Conservation (phyloP, 2,888 invertebrate genomes). For the Eristalinus sepulchralis region DNA sequence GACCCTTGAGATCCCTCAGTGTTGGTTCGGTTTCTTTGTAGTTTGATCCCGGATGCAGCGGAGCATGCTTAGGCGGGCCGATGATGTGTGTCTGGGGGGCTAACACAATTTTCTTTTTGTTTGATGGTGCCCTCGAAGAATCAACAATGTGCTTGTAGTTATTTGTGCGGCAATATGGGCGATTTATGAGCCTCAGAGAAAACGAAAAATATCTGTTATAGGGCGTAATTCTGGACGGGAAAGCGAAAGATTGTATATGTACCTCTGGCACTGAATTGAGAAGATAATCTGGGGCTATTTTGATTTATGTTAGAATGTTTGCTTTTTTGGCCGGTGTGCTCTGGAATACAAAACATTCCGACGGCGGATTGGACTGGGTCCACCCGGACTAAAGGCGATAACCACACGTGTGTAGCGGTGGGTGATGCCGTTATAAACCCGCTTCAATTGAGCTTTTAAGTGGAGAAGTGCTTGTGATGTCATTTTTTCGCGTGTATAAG, state of each 20-base stretch:
- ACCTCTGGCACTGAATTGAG: not conserved
- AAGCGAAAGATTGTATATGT: not conserved
- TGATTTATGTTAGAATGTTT: not conserved
- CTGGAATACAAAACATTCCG: not conserved
- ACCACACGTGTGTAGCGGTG: not conserved
- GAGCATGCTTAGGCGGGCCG: not conserved
- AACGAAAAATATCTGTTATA: not conserved
- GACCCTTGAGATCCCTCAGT: conserved; percentile 11
- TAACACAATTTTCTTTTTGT: conserved; percentile 5
- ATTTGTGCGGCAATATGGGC: conserved; percentile 13
- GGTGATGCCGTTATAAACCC: not conserved
- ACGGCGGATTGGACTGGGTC: not conserved
- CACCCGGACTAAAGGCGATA: not conserved
- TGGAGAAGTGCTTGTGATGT: not conserved
- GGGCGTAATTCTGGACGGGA: not conserved
- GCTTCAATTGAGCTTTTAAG: not conserved
- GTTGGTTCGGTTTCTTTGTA: not conserved
- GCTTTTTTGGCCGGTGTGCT: not conserved
- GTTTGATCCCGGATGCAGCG: conserved; percentile 10
- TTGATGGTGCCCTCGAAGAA: not conserved
- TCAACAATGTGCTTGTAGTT: conserved; percentile 38
- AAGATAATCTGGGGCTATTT: not conserved
- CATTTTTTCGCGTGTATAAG: too few relatives aligned
- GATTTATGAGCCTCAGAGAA: conserved; percentile 3
- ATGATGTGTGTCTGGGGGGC: conserved; percentile 13